Conservation (phyloP, 2,797 vertebrate species). For the Steatocranus sp. region DNA sequence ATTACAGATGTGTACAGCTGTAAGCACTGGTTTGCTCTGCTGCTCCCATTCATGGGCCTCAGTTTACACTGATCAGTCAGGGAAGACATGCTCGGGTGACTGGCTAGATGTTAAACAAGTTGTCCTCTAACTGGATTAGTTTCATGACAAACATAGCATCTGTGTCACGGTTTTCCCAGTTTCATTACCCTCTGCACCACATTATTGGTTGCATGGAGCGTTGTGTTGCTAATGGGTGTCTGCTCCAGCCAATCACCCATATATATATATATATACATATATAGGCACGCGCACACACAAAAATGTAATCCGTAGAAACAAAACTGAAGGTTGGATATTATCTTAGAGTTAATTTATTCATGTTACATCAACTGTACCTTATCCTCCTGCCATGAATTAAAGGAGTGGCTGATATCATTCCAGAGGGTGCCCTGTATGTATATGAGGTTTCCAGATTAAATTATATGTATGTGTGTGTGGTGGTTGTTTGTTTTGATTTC, state of each 20-base stretch:
- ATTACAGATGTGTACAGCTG: constrained; percentile 40
- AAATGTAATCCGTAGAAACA: not conserved
- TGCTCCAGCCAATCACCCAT: constrained; percentile 36
- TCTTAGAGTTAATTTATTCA: constrained; percentile 50
- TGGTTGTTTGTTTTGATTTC: constrained; percentile 9
- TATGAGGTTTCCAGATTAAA: constrained; percentile 65
- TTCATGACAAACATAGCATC: constrained; percentile 18
- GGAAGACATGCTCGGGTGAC: not conserved
- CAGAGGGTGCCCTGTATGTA: constrained; percentile 58
- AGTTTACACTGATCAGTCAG: constrained; percentile 43
- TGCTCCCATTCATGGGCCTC: constrained; percentile 16
- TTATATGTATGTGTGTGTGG: constrained; percentile 43
- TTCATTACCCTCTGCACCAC: constrained; percentile 9
- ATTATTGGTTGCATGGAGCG: constrained; percentile 21
- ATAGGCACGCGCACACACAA: not conserved
- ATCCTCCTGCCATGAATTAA: constrained; percentile 5
- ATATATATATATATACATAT: not conserved
- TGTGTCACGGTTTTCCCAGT: not conserved
- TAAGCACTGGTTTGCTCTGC: constrained; percentile 26
- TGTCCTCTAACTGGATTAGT: constrained; percentile 41
- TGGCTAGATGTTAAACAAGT: constrained; percentile 33
- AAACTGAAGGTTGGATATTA: not conserved
- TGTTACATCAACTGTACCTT: constrained; percentile 25
- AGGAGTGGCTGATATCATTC: constrained; percentile 37
- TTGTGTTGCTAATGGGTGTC: constrained; percentile 47